These are phyloP conservation scores for Euplagia quadripunctaria DNA, from an alignment of 2,888 invertebrate genomes.

Conservation along the genomic window DNA sequence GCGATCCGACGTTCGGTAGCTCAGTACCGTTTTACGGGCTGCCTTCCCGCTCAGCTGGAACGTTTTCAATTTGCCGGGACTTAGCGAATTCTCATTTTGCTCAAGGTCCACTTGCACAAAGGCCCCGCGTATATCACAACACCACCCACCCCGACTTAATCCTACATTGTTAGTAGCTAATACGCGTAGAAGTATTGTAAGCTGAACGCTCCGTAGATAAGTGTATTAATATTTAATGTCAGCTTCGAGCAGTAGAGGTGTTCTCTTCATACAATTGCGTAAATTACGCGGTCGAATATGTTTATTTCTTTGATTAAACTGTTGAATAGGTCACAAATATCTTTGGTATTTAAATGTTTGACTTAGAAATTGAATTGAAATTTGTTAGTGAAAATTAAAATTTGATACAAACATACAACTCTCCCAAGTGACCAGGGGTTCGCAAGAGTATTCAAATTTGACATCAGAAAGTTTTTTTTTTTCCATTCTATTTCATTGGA, in stretches of 20 bases:
- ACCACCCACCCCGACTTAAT: conserved; percentile 52
- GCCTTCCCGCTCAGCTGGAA: conserved; percentile 65
- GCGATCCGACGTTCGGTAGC: conserved; percentile 60
- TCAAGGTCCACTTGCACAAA: conserved; percentile 71
- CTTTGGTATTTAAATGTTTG: conserved; percentile 1
- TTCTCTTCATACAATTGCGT: conserved; percentile 41
- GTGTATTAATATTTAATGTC: conserved; percentile 45
- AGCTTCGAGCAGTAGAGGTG: conserved; percentile 18
- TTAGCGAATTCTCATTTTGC: conserved; percentile 65
- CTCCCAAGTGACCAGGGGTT: not conserved
- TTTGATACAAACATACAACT: conserved; percentile 34
- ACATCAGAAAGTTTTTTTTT: not conserved
- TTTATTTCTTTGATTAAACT: conserved; percentile 26
- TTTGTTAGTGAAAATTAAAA: conserved; percentile 48
- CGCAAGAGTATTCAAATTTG: not conserved
- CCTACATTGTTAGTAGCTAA: conserved; percentile 62
- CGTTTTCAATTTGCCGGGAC: conserved; percentile 74
- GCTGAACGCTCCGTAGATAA: conserved; percentile 32
- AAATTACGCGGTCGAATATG: conserved; percentile 39
- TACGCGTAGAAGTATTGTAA: conserved; percentile 43
- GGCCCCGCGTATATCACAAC: conserved; percentile 65
- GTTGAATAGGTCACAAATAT: not conserved
- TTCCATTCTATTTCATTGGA: not conserved
- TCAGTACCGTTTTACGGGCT: conserved; percentile 55
- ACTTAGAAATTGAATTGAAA: conserved; percentile 39